phyloP scores from a whole-genome alignment of 2,888 invertebrate species.

The Suillia variegata region DNA sequence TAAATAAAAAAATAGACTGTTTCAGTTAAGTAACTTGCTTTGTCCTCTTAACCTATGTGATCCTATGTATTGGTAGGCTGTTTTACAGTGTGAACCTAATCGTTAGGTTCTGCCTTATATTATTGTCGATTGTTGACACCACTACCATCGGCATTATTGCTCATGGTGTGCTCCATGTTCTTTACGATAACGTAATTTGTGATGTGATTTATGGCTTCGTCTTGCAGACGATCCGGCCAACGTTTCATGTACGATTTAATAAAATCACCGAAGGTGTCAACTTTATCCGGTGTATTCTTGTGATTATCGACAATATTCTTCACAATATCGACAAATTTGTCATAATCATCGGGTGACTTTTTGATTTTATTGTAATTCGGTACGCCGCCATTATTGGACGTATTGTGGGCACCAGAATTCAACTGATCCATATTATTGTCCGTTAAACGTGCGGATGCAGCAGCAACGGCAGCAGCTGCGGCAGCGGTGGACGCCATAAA shows the following conservation, averaged over 20 bases:
- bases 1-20: neutral
- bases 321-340: conserved; percentile 59
- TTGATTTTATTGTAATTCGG: conserved; percentile 51
- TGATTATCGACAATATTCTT: conserved; percentile 59
- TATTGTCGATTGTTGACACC: conserved; percentile 57
- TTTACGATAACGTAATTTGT: conserved; percentile 59
- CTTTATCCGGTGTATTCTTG: conserved; percentile 55
- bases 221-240: conserved; percentile 58
- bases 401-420: conserved; percentile 48
- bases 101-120: conserved; percentile 55
- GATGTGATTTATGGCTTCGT: conserved; percentile 59
- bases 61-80: neutral
- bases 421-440: conserved; percentile 57
- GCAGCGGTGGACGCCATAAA: conserved; percentile 58
- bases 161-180: conserved; percentile 58
- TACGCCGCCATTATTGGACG: conserved; percentile 47
- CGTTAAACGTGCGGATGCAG: conserved; percentile 54
- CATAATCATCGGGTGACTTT: conserved; percentile 56
- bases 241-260: conserved; percentile 58
- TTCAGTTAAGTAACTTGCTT: conserved; percentile 28
- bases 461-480: conserved; percentile 53
- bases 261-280: conserved; percentile 57
- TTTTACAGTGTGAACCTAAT: conserved; percentile 23
- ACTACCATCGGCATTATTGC: conserved; percentile 37
- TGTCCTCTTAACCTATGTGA: conserved; percentile 22